phyloP scores from a whole-genome alignment of 2,888 invertebrate species.

The Leptogaster cylindrica region DNA sequence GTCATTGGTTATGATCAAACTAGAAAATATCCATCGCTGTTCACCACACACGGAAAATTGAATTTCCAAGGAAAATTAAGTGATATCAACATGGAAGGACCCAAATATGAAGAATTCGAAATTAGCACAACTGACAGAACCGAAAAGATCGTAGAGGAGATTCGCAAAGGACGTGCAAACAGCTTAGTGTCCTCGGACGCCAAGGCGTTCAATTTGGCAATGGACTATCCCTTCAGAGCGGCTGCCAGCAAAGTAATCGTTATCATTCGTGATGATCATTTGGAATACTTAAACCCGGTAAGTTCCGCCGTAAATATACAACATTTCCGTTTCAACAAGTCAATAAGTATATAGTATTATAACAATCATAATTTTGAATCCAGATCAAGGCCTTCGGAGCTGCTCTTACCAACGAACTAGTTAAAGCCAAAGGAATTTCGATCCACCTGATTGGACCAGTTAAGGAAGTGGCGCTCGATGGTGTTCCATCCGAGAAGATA shows the following conservation, averaged over 20 bases:
- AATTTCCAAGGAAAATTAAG: slow-evolving; percentile 64
- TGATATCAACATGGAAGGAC: slow-evolving; percentile 55
- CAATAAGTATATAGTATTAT: not conserved
- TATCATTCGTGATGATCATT: slow-evolving; percentile 69
- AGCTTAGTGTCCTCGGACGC: slow-evolving; percentile 62
- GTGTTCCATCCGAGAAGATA: slow-evolving; percentile 56
- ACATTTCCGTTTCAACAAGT: not conserved
- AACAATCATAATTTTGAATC: not conserved
- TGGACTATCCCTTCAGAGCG: slow-evolving; percentile 76
- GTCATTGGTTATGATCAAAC: slow-evolving; percentile 67
- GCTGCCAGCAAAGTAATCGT: slow-evolving; percentile 78
- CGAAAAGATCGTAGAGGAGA: slow-evolving; percentile 52
- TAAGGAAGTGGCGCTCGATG: slow-evolving; percentile 64
- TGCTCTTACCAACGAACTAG: not conserved
- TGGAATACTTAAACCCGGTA: slow-evolving; percentile 67
- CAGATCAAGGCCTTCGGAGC: not conserved
- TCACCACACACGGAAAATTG: slow-evolving; percentile 65
- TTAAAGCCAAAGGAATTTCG: slow-evolving; percentile 65
- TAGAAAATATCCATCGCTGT: slow-evolving; percentile 66
- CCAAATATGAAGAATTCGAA: slow-evolving; percentile 51
- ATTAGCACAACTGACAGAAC: slow-evolving; percentile 47
- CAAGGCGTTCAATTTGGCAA: slow-evolving; percentile 69
- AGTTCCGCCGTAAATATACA: slow-evolving; percentile 52
- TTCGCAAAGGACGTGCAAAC: slow-evolving; percentile 46
- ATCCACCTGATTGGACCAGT: slow-evolving; percentile 70